Percentiles rank a stretch among this genome's conserved stretches.
These are phyloP conservation scores for Chironomus tepperi DNA, from an alignment of 1,140 invertebrate genomes.

Conservation along the genomic window DNA sequence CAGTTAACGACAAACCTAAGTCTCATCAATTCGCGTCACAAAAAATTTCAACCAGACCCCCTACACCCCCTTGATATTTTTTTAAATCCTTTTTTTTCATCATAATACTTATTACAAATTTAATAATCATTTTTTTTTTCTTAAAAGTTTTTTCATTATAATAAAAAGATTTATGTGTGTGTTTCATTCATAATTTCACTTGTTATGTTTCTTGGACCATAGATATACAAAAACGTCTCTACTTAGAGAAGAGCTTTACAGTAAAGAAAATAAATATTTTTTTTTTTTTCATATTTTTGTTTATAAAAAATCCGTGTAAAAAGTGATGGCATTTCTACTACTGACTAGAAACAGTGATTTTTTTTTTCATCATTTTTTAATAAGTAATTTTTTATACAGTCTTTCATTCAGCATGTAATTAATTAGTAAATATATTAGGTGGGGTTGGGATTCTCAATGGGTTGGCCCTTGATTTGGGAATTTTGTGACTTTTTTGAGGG, in stretches of 20 bases:
- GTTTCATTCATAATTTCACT: not conserved
- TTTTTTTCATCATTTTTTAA: not conserved
- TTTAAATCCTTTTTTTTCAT: not conserved
- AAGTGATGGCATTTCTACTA: slow-evolving; percentile 1
- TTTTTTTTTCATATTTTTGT: slow-evolving; percentile 5
- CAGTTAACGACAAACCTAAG: no score
- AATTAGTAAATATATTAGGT: not conserved
- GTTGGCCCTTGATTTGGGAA: no score
- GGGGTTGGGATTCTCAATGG: no score
- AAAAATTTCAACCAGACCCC: no score
- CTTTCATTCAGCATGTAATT: not conserved
- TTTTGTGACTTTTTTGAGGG: no score
- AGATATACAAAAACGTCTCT: slow-evolving; percentile 3
- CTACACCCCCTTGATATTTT: not conserved
- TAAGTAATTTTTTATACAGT: slow-evolving; percentile 15
- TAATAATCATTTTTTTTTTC: no score
- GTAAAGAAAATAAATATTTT: slow-evolving; percentile 3
- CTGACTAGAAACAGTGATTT: slow-evolving; percentile 23
- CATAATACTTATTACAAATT: not conserved
- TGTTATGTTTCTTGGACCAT: not conserved
- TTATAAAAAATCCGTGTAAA: slow-evolving; percentile 14
- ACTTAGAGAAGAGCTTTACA: slow-evolving; percentile 6
- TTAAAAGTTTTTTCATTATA: no score
- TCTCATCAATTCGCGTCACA: no score
- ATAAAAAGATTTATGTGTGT: not conserved